These are phyloP conservation scores for Pimephales promelas DNA, from an alignment of 2,113 vertebrate genomes.

Conservation along the genomic window DNA sequence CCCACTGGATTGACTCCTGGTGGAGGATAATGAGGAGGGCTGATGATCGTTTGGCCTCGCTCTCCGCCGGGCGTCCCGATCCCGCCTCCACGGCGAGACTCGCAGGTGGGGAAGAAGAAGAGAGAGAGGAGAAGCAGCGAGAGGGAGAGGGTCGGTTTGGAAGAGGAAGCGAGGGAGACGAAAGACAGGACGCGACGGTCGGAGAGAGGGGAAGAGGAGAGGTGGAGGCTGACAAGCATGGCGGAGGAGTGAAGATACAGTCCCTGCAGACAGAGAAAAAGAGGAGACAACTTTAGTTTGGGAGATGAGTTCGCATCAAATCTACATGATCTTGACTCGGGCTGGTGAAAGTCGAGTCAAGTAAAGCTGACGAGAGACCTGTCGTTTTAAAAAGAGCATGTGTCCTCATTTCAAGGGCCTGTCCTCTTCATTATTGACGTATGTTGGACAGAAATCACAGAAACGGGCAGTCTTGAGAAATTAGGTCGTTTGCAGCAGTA, in stretches of 20 bases:
- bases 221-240: slow-evolving; percentile 80
- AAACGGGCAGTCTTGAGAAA: slow-evolving; percentile 21
- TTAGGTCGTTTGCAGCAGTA: slow-evolving; percentile 19
- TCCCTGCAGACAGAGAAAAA: slow-evolving; percentile 66
- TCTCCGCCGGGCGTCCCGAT: slow-evolving; percentile 59
- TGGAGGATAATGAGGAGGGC: slow-evolving; percentile 74
- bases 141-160: slow-evolving; percentile 40
- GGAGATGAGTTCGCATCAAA: background rate
- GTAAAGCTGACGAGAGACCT: background rate
- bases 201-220: slow-evolving; percentile 71
- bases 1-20: slow-evolving; percentile 57
- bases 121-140: slow-evolving; percentile 59
- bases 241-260: slow-evolving; percentile 77
- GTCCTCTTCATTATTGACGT: slow-evolving; percentile 40
- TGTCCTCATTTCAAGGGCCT: slow-evolving; percentile 15
- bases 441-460: slow-evolving; percentile 31
- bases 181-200: slow-evolving; percentile 65
- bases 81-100: slow-evolving; percentile 69
- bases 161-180: slow-evolving; percentile 51
- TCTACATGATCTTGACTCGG: background rate
- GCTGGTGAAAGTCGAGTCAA: background rate
- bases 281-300: slow-evolving; percentile 45
- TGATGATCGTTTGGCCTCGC: slow-evolving; percentile 64
- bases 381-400: slow-evolving; percentile 42
- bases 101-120: slow-evolving; percentile 71